A percentile compares a stretch with the other conserved stretches of the same genome.
Evolutionary conservation across 1,140 invertebrate species (phyloP).

Genomic region (Drosophila azteca): DNA sequence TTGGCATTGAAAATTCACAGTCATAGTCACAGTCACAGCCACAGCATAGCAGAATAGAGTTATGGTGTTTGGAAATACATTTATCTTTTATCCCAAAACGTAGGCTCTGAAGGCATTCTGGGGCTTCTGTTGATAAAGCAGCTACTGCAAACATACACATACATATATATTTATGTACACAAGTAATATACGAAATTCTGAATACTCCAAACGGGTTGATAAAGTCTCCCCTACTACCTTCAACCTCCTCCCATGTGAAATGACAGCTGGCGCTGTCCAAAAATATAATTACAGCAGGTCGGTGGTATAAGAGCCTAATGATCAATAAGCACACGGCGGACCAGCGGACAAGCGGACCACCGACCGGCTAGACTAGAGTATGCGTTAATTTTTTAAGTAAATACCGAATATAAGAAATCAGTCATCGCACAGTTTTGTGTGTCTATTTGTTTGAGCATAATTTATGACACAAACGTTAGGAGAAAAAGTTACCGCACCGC

Average conservation of each 20-base stretch:
- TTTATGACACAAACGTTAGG: slow-evolving; percentile 57
- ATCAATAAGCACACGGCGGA: slow-evolving; percentile 65
- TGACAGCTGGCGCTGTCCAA: slow-evolving; percentile 58
- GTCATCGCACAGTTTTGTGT: slow-evolving; percentile 9
- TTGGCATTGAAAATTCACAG: slow-evolving; percentile 52
- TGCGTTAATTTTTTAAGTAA: slow-evolving; percentile 78
- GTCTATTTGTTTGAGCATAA: slow-evolving; percentile 66
- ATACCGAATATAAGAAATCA: slow-evolving; percentile 55
- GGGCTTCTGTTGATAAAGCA: slow-evolving; percentile 60
- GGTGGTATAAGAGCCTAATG: slow-evolving; percentile 65
- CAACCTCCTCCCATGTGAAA: slow-evolving; percentile 55
- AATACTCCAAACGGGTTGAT: slow-evolving; percentile 53
- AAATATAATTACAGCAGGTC: slow-evolving; percentile 41
- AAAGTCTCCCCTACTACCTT: slow-evolving; percentile 42
- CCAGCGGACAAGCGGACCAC: neutral
- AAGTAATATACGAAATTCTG: slow-evolving; percentile 42
- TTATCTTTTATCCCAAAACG: slow-evolving; percentile 44
- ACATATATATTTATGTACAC: slow-evolving; percentile 29
- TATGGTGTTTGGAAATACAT: slow-evolving; percentile 58
- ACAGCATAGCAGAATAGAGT: slow-evolving; percentile 1
- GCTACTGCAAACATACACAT: slow-evolving; percentile 11
- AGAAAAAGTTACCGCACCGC: neutral
- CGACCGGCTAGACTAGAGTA: slow-evolving; percentile 20
- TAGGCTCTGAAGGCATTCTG: slow-evolving; percentile 47
- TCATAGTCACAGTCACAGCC: too few species aligned